Base-by-base conservation (phyloP, 2,113 vertebrate genomes). In the Aptenodytes patagonicus region DNA sequence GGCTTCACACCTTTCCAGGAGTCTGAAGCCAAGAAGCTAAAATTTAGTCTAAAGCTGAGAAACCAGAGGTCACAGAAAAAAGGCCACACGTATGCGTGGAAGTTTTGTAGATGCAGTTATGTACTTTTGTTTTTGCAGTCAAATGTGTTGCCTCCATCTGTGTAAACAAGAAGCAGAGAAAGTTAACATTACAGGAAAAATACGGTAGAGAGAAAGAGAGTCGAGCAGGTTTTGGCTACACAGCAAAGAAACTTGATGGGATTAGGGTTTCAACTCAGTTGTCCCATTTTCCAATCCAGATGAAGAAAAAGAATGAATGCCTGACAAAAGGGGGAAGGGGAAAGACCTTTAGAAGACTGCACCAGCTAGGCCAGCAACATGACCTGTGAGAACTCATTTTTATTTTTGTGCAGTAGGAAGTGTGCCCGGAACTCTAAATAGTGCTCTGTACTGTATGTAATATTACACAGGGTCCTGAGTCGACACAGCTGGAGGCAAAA, bases 91-190 rank as follows among this genome's bases (percentile, higher is more conserved):
- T 9, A 42, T 4, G 29, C 2, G 11, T 32, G 1, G 17, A 58
- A 64, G 32, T 61, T 93, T 62, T 68, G 81, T 55, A 86, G 85
- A 78, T 92, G 72, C 52, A 51, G 72, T n/a, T 13, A 20, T 17
- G 47, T 44, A 40, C 46, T 87, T 87, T 44, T 80, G 82, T 64
- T 80, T 82, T 90, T 7, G 3, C 78, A 42, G 25, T 42, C 10
- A 28, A 76, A 83, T 0, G 8, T 49, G 87, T 38, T 92, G 64
- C 51, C 69, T 90, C 83, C 83, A 89, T 95, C 95, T 95, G 78
- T 95, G 75, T 40, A 83, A 95, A 95, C 75, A 95, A 58, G 62
- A 44, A 85, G 46, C 42, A 80, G 58, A 38, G 89, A 72, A 93
- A 87, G 66, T 77, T 70, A 77, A 66, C 34, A 10, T 51, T 40